Evolutionary conservation across 2,113 vertebrate species (phyloP).

Genomic region (Coregonus clupeaformis): DNA sequence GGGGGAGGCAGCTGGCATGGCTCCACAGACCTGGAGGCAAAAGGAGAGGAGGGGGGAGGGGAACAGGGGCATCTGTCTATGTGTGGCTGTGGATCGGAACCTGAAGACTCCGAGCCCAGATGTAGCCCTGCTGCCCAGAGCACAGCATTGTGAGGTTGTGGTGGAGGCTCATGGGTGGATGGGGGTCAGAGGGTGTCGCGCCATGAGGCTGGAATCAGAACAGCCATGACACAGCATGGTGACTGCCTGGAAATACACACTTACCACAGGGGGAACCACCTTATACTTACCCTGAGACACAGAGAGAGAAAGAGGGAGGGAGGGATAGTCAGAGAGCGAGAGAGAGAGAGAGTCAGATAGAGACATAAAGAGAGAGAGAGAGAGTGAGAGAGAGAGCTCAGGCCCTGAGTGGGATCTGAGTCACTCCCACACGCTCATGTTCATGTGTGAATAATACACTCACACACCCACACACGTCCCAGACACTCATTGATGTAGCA

Average conservation of each 20-base stretch:
- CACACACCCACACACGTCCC: constrained; percentile 33
- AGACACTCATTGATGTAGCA: constrained; percentile 42
- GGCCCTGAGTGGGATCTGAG: constrained; percentile 49
- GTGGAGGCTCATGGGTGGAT: too few species aligned
- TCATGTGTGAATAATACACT: constrained; percentile 31
- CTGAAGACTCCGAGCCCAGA: too few species aligned
- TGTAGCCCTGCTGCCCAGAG: neutral
- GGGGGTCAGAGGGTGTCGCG: too few species aligned
- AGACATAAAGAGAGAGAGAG: neutral
- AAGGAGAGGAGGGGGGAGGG: neutral
- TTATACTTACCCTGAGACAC: too few species aligned
- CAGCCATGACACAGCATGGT: too few species aligned
- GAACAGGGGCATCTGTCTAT: neutral
- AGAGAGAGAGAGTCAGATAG: neutral
- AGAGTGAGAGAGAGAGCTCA: neutral
- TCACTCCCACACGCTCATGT: constrained; percentile 44
- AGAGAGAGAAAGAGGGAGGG: neutral
- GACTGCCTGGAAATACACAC: neutral
- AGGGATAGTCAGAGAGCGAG: neutral
- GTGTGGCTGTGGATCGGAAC: neutral
- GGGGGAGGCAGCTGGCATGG: neutral
- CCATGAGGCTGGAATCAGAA: too few species aligned
- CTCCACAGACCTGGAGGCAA: neutral
- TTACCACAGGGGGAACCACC: neutral
- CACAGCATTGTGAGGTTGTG: neutral